These are phyloP conservation scores for Acanthurus tractus DNA, from an alignment of 2,797 vertebrate species.

Conservation along the genomic window DNA sequence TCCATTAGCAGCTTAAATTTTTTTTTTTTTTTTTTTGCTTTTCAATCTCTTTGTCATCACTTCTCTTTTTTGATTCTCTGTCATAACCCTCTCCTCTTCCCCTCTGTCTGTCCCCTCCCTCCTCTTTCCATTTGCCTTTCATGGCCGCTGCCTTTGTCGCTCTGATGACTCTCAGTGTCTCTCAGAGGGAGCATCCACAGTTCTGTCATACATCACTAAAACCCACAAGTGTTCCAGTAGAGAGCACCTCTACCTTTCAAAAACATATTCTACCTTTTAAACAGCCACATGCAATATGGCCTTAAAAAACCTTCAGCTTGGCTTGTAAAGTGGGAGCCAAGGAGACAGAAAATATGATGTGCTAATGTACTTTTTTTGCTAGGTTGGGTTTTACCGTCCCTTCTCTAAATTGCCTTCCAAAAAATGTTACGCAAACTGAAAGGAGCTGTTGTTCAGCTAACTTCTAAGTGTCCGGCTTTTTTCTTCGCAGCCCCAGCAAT, in stretches of 20 bases:
- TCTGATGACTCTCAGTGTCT: constrained; percentile 36
- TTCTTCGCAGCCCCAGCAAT: constrained; percentile 45
- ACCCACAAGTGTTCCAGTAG: constrained; percentile 22
- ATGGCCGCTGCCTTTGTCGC: constrained; percentile 44
- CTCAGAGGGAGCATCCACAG: constrained; percentile 32
- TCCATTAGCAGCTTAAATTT: constrained; percentile 40
- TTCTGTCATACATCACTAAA: constrained; percentile 41
- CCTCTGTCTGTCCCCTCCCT: constrained; percentile 15
- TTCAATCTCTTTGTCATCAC: constrained; percentile 5
- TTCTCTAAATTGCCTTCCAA: constrained; percentile 42
- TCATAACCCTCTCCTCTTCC: constrained; percentile 19
- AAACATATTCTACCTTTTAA: constrained; percentile 28
- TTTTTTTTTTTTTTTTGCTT: background rate
- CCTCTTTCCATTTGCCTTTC: constrained; percentile 47
- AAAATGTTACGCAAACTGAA: constrained; percentile 40
- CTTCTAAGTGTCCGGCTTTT: constrained; percentile 49
- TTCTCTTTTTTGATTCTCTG: constrained; percentile 2
- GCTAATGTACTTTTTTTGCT: constrained; percentile 31
- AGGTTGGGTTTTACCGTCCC: constrained; percentile 40
- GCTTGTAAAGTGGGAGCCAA: constrained; percentile 26
- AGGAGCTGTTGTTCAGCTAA: constrained; percentile 37
- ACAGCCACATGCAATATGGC: constrained; percentile 7
- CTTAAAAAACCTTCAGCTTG: constrained; percentile 16
- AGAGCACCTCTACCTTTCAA: constrained; percentile 29
- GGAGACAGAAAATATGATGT: constrained; percentile 33